Evolutionary conservation across 1,140 invertebrate species (phyloP).

Genomic region (Oscheius sp.): DNA sequence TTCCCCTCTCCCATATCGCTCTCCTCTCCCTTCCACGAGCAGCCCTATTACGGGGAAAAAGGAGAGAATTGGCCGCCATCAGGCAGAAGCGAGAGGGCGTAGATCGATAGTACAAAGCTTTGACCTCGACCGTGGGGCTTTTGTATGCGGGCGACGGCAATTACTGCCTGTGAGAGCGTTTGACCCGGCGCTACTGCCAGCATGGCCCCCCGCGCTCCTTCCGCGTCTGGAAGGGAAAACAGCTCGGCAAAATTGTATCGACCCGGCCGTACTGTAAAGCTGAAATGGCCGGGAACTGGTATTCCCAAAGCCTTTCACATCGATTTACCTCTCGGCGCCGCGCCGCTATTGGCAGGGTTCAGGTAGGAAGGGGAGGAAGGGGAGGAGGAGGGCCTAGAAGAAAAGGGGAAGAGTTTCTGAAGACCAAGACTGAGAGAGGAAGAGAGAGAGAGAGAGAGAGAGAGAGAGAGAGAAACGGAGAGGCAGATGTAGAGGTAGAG

Average conservation of each 20-base stretch:
- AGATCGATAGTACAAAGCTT: constrained; percentile 11
- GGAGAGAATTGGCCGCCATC: background rate
- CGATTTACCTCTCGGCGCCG: background rate
- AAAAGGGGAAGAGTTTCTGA: background rate
- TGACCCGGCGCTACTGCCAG: background rate
- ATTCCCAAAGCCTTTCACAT: background rate
- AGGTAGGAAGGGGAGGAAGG: too few relatives aligned
- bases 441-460: background rate
- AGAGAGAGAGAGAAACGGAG: background rate
- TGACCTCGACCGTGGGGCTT: constrained; percentile 2
- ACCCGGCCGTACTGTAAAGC: background rate
- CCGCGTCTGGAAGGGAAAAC: background rate
- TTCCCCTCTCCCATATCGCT: too few relatives aligned
- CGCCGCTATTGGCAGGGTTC: too few relatives aligned
- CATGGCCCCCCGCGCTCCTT: background rate
- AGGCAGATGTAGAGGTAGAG: background rate
- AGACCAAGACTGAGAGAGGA: background rate
- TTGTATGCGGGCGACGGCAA: constrained; percentile 1
- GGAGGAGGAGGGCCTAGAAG: background rate
- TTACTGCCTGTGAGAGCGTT: background rate
- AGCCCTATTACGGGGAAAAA: too few relatives aligned
- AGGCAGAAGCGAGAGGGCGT: background rate
- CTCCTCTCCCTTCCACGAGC: background rate
- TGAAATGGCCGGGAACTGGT: background rate
- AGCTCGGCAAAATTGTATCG: background rate